Percentiles rank a stretch among this genome's conserved stretches.
phyloP scores from a whole-genome alignment of 2,797 vertebrate species.

The Semotilus atromaculatus region DNA sequence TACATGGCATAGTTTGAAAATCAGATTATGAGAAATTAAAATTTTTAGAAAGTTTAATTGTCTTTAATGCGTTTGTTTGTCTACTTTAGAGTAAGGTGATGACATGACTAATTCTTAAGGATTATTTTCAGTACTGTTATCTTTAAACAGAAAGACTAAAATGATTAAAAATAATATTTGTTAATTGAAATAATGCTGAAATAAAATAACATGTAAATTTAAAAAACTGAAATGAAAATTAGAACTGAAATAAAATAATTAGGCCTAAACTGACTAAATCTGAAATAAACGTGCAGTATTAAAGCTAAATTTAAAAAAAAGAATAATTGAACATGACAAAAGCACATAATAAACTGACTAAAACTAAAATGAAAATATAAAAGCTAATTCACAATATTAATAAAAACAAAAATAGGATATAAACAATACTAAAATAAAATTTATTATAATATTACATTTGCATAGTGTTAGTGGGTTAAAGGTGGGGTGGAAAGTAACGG shows the following conservation, averaged over 20 bases:
- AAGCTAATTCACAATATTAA: background rate
- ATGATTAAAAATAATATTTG: background rate
- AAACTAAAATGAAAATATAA: background rate
- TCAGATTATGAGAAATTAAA: background rate
- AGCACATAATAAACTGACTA: background rate
- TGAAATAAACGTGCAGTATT: background rate
- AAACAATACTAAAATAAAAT: background rate
- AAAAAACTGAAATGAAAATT: background rate
- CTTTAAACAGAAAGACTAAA: background rate
- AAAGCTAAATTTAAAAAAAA: background rate
- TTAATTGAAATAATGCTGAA: background rate
- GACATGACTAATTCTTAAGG: too few relatives aligned
- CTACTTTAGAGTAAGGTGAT: background rate
- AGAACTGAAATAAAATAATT: background rate
- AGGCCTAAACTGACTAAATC: background rate
- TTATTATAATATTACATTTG: background rate
- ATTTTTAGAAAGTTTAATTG: background rate
- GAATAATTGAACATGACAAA: background rate
- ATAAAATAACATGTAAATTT: background rate
- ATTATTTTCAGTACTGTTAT: background rate
- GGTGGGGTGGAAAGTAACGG: slow-evolving; percentile 7
- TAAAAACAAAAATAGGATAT: background rate
- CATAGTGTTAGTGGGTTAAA: slow-evolving; percentile 14
- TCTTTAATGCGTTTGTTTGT: background rate
- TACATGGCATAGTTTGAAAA: background rate